Evolutionary conservation across 64 coral and sea anemone species (phyloP), one percentile per base, ranked within the genome.

Genomic region (Dendronephthya gigantea): DNA sequence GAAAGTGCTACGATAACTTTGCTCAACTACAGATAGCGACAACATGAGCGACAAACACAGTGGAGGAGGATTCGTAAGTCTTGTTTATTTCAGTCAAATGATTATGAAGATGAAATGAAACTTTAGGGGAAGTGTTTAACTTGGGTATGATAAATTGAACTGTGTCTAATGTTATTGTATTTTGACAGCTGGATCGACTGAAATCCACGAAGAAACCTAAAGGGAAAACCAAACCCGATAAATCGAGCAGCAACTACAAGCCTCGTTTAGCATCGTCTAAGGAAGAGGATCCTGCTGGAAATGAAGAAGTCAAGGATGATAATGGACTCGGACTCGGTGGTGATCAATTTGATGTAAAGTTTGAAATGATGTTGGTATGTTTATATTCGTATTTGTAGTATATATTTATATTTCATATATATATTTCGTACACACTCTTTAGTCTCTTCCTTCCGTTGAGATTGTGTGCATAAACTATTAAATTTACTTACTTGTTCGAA

Each of bases 301-400:
- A 79, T 19, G 15, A 79, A 17, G 72, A 79, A 12, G 9, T 8
- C 15, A 29, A 34, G 32, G 32, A 35, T 9, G 36, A 36, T 34
- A 2, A 17, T 15, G 72, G 72, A n/a, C n/a, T n/a, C 32, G 72
- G 41, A 45, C 72, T 79, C 32, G 36, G 12, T 28, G 30, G 9
- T 8, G 72, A 79, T 79, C 30, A 79, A 35, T 79, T 79, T 79
- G 72, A 30, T 39, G 14, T 29, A 35, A 79, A 79, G 37, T 79
- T 79, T 79, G 72, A 79, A 79, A 79, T 79, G 72, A 79, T 79
- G 72, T 79, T 79, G 72, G 72, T 79, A 79, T 36, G 72, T 27
- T 62, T 23, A 62, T 62, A 23, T 62, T 62, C 23, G 50, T 52
- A 52, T 2, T 52, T 22, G 50, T 52, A 52, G 23, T 16, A 16